phyloP scores from a whole-genome alignment of 2,797 vertebrate species.

The Chiroxiphia lanceolata region DNA sequence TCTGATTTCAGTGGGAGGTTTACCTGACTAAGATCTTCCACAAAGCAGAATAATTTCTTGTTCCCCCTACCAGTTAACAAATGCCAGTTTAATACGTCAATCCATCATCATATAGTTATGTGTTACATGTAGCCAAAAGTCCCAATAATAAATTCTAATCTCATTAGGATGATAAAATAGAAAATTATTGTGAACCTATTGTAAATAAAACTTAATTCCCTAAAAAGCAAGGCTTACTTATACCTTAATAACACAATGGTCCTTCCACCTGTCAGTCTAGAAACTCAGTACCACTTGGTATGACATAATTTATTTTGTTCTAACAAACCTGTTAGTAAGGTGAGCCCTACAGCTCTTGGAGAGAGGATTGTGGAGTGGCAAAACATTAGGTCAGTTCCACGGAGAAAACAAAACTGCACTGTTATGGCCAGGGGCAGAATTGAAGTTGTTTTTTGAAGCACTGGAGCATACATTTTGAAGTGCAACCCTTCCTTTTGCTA shows the following conservation, averaged over 20 bases:
- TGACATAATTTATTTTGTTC: background rate
- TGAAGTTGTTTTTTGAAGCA: background rate
- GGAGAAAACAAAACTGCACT: background rate
- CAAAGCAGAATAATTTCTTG: slow-evolving; percentile 29
- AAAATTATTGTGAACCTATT: background rate
- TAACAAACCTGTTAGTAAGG: slow-evolving; percentile 18
- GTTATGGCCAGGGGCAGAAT: background rate
- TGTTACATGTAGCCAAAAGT: background rate
- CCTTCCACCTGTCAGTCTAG: background rate
- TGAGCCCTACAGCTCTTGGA: background rate
- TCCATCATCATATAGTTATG: background rate
- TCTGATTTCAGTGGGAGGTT: slow-evolving; percentile 43
- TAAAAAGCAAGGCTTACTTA: slow-evolving; percentile 3
- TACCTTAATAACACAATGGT: background rate
- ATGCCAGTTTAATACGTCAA: slow-evolving; percentile 22
- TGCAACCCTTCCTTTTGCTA: background rate
- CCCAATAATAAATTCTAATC: slow-evolving; percentile 25
- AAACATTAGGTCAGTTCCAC: background rate
- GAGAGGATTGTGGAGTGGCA: background rate
- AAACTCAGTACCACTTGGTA: background rate
- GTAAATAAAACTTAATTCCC: slow-evolving; percentile 29
- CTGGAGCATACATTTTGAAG: background rate
- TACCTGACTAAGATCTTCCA: slow-evolving; percentile 25
- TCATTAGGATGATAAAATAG: slow-evolving; percentile 15
- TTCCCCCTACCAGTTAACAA: slow-evolving; percentile 38